Conservation (phyloP, 2,797 vertebrate genomes). For the Coluber constrictor region DNA sequence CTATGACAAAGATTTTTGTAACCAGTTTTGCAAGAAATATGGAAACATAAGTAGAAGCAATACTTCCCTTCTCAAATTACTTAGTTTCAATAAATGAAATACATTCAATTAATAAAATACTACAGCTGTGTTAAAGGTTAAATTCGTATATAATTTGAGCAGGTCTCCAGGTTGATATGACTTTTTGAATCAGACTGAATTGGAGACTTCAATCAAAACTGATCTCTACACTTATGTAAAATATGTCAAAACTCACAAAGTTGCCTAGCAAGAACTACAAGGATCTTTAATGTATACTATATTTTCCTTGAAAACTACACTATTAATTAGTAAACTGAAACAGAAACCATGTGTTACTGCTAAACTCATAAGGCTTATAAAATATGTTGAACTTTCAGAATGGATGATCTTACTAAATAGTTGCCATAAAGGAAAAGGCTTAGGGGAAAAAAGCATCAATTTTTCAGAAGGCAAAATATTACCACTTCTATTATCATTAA, state of each 20-base stretch:
- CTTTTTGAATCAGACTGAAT: neutral
- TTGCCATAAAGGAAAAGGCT: neutral
- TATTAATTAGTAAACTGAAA: neutral
- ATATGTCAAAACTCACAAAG: neutral
- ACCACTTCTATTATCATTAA: neutral
- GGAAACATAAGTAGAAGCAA: neutral
- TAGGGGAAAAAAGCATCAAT: neutral
- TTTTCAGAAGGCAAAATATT: neutral
- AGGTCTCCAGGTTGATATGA: neutral
- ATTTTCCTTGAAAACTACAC: neutral
- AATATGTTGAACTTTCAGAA: neutral
- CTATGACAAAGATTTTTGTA: neutral
- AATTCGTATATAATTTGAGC: neutral
- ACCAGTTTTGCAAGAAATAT: neutral
- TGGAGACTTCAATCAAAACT: neutral
- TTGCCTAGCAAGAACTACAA: neutral
- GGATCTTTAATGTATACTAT: neutral
- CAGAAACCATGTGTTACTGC: neutral
- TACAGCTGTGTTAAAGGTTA: neutral
- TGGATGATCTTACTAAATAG: neutral
- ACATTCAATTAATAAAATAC: neutral
- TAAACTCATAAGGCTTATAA: neutral
- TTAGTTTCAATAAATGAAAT: neutral
- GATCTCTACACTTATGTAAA: neutral
- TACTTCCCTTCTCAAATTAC: neutral